phyloP scores from a whole-genome alignment of 2,797 vertebrate genomes.

The Crocodylus rhombifer region DNA sequence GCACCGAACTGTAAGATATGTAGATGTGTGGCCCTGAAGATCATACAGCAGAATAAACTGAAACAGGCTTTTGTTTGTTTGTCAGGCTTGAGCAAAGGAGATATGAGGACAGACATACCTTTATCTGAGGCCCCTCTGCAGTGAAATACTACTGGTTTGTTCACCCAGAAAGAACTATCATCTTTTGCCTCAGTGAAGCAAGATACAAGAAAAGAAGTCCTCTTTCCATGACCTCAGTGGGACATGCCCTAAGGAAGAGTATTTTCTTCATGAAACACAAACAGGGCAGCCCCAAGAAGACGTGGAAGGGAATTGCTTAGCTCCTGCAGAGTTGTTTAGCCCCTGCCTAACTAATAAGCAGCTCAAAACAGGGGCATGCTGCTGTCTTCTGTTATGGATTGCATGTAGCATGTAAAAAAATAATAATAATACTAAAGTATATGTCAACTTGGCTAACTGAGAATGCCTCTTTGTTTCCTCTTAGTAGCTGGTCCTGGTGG shows the following conservation, averaged over 20 bases:
- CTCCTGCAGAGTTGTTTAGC: neutral
- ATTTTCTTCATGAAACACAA: neutral
- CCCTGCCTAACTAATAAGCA: fast-evolving
- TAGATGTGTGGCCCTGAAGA: no score
- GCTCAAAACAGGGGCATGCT: neutral
- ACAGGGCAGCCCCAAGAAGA: neutral
- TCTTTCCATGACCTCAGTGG: neutral
- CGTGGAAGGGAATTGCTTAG: no score
- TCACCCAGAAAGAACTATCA: neutral
- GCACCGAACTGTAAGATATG: no score
- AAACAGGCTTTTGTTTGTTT: no score
- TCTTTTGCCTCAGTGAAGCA: neutral
- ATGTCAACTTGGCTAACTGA: fast-evolving
- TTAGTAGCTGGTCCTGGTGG: neutral
- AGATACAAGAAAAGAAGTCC: neutral
- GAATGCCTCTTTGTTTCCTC: neutral
- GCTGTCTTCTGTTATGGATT: neutral
- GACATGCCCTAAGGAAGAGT: neutral
- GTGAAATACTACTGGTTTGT: neutral
- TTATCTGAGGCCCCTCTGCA: no score
- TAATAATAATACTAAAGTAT: fast-evolving
- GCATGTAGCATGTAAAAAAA: neutral
- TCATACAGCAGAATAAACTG: no score
- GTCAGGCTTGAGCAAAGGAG: no score
- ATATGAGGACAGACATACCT: no score